These are phyloP conservation scores for Zaprionus davidi DNA, from an alignment of 1,140 invertebrate genomes.

Conservation along the genomic window DNA sequence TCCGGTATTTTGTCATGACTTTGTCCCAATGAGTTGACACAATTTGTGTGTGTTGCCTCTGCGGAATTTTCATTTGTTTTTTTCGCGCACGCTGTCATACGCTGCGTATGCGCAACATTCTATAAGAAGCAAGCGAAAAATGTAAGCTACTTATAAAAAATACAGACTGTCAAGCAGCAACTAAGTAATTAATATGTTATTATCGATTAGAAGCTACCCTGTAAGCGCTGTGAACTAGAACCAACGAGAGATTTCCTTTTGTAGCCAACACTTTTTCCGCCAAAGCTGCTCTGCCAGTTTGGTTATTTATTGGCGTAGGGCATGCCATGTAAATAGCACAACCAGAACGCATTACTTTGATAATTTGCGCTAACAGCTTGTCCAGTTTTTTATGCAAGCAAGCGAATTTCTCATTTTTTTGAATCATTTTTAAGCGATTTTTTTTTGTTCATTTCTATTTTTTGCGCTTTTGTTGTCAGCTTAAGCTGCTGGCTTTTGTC, in stretches of 20 bases:
- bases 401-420: slow-evolving; percentile 25
- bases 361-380: slow-evolving; percentile 65
- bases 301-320: slow-evolving; percentile 12
- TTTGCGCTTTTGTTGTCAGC: slow-evolving; percentile 28
- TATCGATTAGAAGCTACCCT: not conserved
- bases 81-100: slow-evolving; percentile 39
- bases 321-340: slow-evolving; percentile 2
- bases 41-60: slow-evolving; percentile 28
- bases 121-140: slow-evolving; percentile 18
- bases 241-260: too few species aligned
- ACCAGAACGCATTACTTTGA: slow-evolving; percentile 43
- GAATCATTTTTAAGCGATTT: slow-evolving; percentile 5
- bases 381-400: slow-evolving; percentile 45
- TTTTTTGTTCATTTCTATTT: slow-evolving; percentile 19
- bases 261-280: too few species aligned
- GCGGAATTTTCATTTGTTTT: slow-evolving; percentile 47
- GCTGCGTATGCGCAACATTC: slow-evolving; percentile 49
- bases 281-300: not conserved
- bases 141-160: not conserved
- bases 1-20: slow-evolving; percentile 53
- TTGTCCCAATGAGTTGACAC: slow-evolving; percentile 45
- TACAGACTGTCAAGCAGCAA: not conserved
- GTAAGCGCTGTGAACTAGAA: not conserved
- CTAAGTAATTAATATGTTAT: not conserved
- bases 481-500: slow-evolving; percentile 25